Conservation (phyloP, 2,888 invertebrate genomes). For the Cremastobaeus sp. region DNA sequence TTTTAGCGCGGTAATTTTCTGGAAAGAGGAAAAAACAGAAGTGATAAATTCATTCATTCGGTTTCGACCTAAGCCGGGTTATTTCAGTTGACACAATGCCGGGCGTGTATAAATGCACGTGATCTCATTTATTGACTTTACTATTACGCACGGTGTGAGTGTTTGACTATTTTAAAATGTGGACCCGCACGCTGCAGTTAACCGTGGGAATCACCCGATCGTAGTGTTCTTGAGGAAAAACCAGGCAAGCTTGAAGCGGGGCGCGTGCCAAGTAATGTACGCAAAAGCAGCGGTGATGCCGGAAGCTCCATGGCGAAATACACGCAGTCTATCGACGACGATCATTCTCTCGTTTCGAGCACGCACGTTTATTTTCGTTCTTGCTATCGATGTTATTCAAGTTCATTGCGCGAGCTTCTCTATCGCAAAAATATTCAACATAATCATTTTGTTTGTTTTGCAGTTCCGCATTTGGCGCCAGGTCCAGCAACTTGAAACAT, state of each 20-base stretch:
- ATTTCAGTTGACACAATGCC: conserved; percentile 15
- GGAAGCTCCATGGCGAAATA: conserved; percentile 62
- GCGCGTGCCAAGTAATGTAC: conserved; percentile 66
- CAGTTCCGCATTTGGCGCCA: too few species aligned
- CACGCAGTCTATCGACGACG: conserved; percentile 54
- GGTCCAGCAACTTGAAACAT: too few species aligned
- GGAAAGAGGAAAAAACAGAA: conserved; percentile 23
- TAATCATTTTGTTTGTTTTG: too few species aligned
- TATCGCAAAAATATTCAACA: background rate
- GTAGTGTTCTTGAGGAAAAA: conserved; percentile 37
- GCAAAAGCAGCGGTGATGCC: conserved; percentile 70
- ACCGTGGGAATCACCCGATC: conserved; percentile 50
- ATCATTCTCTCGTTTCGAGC: background rate
- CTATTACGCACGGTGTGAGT: conserved; percentile 11
- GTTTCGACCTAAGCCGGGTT: background rate
- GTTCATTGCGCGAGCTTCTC: conserved; percentile 6
- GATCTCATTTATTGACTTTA: conserved; percentile 40
- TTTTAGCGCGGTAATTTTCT: conserved; percentile 52
- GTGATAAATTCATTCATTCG: background rate
- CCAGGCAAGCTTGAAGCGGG: conserved; percentile 16
- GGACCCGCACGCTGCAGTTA: conserved; percentile 10
- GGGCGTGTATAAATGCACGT: conserved; percentile 26
- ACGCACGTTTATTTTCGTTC: conserved; percentile 9
- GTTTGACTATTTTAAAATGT: conserved; percentile 39
- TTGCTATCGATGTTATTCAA: conserved; percentile 17